Percentiles rank a stretch among this genome's conserved stretches.
Evolutionary conservation across 92 coral and sea anemone species (phyloP).

Genomic region (Bergia puertoricense): DNA sequence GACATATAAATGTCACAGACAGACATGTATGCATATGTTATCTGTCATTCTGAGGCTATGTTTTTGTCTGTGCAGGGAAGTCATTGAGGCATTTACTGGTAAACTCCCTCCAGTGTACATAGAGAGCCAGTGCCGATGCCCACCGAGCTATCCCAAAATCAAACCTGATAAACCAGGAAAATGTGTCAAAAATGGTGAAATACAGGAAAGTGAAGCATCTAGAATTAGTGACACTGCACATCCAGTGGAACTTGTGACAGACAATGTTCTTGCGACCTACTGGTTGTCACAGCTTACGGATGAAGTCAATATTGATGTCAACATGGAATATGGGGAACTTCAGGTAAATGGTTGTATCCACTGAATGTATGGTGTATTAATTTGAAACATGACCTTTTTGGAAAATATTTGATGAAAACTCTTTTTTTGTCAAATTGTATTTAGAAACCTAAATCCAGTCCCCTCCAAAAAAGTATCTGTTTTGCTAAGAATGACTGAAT

Average conservation of each 20-base stretch:
- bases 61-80: conserved; percentile 18
- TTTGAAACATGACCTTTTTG: background rate
- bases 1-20: too few species aligned
- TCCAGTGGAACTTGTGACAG: conserved; percentile 36
- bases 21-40: too few species aligned
- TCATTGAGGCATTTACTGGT: conserved; percentile 27
- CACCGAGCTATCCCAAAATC: conserved; percentile 29
- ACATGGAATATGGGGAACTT: conserved; percentile 37
- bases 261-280: conserved; percentile 33
- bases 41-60: background rate
- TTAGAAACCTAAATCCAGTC: too few species aligned
- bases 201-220: conserved; percentile 15
- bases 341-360: conserved; percentile 7
- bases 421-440: too few species aligned
- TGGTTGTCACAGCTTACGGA: conserved; percentile 35
- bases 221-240: conserved; percentile 19
- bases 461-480: too few species aligned
- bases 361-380: too few species aligned
- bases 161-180: conserved; percentile 28
- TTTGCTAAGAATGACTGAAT: too few species aligned
- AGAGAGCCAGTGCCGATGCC: conserved; percentile 34
- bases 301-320: conserved; percentile 11
- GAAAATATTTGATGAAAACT: too few species aligned
- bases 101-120: conserved; percentile 31
- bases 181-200: conserved; percentile 39